These are phyloP conservation scores for Opisthograptis luteolata DNA, from an alignment of 2,888 invertebrate genomes.

Conservation along the genomic window DNA sequence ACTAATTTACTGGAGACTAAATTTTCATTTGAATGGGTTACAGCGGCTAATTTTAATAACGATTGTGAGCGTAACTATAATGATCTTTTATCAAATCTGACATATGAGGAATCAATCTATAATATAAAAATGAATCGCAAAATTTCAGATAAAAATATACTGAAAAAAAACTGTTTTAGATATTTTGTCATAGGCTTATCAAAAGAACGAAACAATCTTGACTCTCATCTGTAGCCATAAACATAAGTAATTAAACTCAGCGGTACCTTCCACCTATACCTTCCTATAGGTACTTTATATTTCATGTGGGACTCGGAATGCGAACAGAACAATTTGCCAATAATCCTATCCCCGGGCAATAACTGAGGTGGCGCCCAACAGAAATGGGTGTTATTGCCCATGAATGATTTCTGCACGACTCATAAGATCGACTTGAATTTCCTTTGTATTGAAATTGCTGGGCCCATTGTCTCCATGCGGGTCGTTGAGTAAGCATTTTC, in stretches of 20 bases:
- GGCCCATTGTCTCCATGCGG: slow-evolving; percentile 35
- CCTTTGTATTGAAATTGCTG: slow-evolving; percentile 47
- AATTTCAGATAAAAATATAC: too few species aligned
- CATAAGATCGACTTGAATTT: slow-evolving; percentile 59
- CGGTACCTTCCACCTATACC: slow-evolving; percentile 10
- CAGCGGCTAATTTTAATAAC: too few species aligned
- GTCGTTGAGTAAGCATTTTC: slow-evolving; percentile 21
- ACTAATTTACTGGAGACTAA: background rate
- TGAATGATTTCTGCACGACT: slow-evolving; percentile 73
- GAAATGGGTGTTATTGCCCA: slow-evolving; percentile 76
- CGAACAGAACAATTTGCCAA: slow-evolving; percentile 81
- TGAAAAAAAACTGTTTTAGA: too few species aligned
- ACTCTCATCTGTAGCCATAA: background rate
- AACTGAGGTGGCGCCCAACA: slow-evolving; percentile 73
- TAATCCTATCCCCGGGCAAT: slow-evolving; percentile 78
- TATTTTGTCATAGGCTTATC: too few species aligned
- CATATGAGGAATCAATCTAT: too few species aligned
- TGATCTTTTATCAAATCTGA: too few species aligned
- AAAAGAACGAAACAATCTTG: too few species aligned
- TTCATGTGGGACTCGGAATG: slow-evolving; percentile 76
- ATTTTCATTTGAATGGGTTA: too few species aligned
- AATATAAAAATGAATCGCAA: too few species aligned
- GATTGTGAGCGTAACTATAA: too few species aligned
- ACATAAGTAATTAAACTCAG: slow-evolving; percentile 12
- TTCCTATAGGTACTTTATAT: slow-evolving; percentile 73